Conservation (phyloP, 2,797 vertebrate species). For the Tadarida brasiliensis region DNA sequence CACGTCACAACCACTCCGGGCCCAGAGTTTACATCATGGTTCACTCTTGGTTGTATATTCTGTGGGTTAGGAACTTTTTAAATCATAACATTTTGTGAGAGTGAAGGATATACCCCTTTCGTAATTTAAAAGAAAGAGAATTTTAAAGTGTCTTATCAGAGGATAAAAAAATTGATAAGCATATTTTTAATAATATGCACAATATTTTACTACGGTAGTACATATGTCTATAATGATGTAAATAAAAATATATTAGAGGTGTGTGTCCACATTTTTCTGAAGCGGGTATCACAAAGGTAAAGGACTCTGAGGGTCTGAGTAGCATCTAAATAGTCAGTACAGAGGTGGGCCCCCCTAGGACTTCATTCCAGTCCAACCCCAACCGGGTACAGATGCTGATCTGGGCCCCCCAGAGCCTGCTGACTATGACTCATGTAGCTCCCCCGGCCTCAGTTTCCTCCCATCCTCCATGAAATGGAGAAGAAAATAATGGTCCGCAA, state of each 20-base stretch:
- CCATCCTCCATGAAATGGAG: background rate
- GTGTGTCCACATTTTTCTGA: background rate
- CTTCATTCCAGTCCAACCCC: background rate
- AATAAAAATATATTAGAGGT: background rate
- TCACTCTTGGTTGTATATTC: background rate
- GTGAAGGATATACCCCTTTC: background rate
- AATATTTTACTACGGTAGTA: background rate
- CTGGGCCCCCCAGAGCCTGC: background rate
- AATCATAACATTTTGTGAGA: background rate
- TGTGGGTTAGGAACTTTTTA: background rate
- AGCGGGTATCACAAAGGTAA: background rate
- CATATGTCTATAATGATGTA: background rate
- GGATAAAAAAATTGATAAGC: background rate
- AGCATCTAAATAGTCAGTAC: background rate
- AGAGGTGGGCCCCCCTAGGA: too few species aligned
- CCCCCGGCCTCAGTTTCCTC: background rate
- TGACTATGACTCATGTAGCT: background rate
- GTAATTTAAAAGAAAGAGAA: background rate
- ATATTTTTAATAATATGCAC: background rate
- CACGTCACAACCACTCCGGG: background rate
- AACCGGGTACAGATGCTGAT: fast-evolving
- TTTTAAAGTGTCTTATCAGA: background rate
- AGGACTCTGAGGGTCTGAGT: background rate
- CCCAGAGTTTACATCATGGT: background rate
- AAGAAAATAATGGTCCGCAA: background rate